Evolutionary conservation across 1,140 invertebrate genomes (phyloP).

Genomic region (Hypsibius dujardini): DNA sequence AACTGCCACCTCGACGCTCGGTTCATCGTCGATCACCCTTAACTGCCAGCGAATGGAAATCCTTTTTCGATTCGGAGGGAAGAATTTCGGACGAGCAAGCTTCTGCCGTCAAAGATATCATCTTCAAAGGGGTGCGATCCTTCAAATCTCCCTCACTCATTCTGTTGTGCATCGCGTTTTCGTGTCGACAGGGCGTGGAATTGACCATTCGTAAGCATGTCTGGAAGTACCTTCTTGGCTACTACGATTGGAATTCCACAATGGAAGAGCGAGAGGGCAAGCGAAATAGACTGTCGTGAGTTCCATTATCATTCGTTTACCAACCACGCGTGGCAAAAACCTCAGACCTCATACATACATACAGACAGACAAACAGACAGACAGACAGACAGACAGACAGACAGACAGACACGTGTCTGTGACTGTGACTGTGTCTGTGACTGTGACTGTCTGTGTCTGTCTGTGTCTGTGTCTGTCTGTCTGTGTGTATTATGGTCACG

Average conservation of each 20-base stretch:
- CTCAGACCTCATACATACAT: too few species aligned
- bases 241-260: conserved; percentile 66
- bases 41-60: conserved; percentile 56
- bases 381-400: too few species aligned
- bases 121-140: conserved; percentile 64
- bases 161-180: conserved; percentile 14
- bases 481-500: too few species aligned
- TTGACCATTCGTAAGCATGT: conserved; percentile 58
- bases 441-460: too few species aligned
- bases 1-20: conserved; percentile 32
- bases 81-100: conserved; percentile 43
- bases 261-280: conserved; percentile 47
- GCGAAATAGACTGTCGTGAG: conserved; percentile 47
- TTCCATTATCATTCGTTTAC: conserved; percentile 18
- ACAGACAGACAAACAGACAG: too few species aligned
- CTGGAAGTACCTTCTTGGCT: conserved; percentile 86
- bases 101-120: conserved; percentile 51
- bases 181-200: conserved; percentile 42
- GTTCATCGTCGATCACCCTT: conserved; percentile 47
- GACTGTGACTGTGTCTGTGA: too few species aligned
- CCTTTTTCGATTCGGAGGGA: conserved; percentile 54
- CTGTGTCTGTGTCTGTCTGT: too few species aligned
- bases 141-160: conserved; percentile 17
- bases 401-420: too few species aligned
- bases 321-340: too few species aligned